Percentiles rank a stretch among this genome's conserved stretches.
These are phyloP conservation scores for Drosophila rubida DNA, from an alignment of 2,888 invertebrate species.

Conservation along the genomic window DNA sequence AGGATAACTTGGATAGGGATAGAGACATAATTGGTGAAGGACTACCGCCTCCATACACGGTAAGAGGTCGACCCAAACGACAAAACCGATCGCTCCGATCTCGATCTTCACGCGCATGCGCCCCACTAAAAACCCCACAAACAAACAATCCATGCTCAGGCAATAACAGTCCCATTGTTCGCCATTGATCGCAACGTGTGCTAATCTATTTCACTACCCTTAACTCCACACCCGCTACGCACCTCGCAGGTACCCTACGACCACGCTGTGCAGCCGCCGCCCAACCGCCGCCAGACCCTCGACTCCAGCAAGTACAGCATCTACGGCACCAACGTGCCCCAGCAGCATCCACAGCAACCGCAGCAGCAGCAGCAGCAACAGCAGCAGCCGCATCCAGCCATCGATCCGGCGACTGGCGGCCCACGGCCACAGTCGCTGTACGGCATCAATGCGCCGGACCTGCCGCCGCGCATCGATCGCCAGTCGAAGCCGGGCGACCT, in stretches of 20 bases:
- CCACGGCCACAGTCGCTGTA: conserved; percentile 85
- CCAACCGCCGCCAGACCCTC: conserved; percentile 84
- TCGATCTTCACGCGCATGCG: conserved; percentile 63
- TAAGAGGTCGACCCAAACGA: conserved; percentile 85
- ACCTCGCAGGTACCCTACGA: conserved; percentile 84
- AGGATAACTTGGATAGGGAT: conserved; percentile 91
- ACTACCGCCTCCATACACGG: conserved; percentile 94
- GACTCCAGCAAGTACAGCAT: conserved; percentile 82
- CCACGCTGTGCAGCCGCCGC: conserved; percentile 77
- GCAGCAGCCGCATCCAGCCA: conserved; percentile 61
- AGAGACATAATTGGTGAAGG: conserved; percentile 87
- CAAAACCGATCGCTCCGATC: conserved; percentile 21
- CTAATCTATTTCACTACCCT: conserved; percentile 63
- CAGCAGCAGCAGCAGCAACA: conserved; percentile 11
- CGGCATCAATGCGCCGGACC: conserved; percentile 88
- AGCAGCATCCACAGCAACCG: conserved; percentile 57
- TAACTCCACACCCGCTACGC: conserved; percentile 45
- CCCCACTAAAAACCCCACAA: conserved; percentile 46
- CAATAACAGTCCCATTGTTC: too few relatives aligned
- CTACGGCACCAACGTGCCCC: conserved; percentile 77
- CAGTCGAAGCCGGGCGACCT: conserved; percentile 88
- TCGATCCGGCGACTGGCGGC: conserved; percentile 81
- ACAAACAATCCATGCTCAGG: conserved; percentile 14
- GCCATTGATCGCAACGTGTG: conserved; percentile 37
- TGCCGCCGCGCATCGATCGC: conserved; percentile 93